phyloP scores from a whole-genome alignment of 2,888 invertebrate genomes.

The Sphaerophoria taeniata region DNA sequence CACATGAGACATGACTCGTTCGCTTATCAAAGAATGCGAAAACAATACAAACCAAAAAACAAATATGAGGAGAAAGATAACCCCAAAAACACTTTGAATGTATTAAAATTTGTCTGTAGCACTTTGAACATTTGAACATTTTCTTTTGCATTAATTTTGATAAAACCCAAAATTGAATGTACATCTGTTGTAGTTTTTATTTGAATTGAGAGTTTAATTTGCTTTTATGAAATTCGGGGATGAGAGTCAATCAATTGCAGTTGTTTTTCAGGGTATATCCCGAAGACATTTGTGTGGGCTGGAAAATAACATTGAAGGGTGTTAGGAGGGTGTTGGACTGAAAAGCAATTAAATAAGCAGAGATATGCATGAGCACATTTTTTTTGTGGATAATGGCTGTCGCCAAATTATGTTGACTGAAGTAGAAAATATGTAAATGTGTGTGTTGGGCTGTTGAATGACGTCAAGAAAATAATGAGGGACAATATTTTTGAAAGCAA shows the following conservation, averaged over 20 bases:
- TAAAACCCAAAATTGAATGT: not conserved
- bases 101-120: not conserved
- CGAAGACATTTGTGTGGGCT: not conserved
- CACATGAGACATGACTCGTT: slow-evolving; percentile 1
- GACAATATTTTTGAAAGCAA: not conserved
- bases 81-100: not conserved
- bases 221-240: slow-evolving; percentile 8
- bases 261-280: not conserved
- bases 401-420: not conserved
- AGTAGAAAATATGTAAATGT: not conserved
- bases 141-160: not conserved
- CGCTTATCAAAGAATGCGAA: slow-evolving; percentile 15
- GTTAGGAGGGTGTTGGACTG: not conserved
- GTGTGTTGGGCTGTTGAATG: slow-evolving; percentile 6
- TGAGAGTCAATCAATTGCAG: slow-evolving; percentile 1
- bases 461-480: slow-evolving; percentile 6
- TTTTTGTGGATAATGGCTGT: not conserved
- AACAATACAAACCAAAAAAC: not conserved
- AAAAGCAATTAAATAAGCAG: slow-evolving; percentile 13
- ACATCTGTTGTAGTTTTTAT: slow-evolving; percentile 22
- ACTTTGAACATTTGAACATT: not conserved
- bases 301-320: not conserved
- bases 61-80: not conserved
- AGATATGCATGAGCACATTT: slow-evolving; percentile 15
- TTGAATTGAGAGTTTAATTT: slow-evolving; percentile 9